Percentiles rank a stretch among this genome's conserved stretches.
Conservation (phyloP, 2,797 vertebrate species). For the Glyptemys insculpta region DNA sequence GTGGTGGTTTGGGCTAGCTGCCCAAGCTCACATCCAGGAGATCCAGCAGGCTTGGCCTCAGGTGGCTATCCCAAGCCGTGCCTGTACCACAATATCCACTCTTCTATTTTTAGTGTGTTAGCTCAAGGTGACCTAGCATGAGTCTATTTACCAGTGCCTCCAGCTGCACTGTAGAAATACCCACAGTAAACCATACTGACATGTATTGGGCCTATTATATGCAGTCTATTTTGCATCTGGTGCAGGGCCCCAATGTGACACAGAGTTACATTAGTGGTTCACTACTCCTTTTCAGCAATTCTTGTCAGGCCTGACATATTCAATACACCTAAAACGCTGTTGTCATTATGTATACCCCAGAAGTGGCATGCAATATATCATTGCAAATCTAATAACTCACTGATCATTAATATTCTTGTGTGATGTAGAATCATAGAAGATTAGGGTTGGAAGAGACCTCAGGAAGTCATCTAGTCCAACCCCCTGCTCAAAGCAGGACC, state of each 20-base stretch:
- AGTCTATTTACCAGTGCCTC: not conserved
- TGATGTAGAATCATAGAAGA: no score
- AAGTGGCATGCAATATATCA: not conserved
- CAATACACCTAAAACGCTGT: not conserved
- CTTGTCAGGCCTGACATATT: not conserved
- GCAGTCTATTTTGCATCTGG: accelerated
- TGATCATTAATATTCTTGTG: not conserved
- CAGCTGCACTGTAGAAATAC: not conserved
- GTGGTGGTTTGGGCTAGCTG: not conserved
- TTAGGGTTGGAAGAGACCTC: no score
- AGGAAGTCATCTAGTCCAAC: no score
- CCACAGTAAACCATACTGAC: not conserved
- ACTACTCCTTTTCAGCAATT: not conserved
- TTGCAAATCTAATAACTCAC: not conserved
- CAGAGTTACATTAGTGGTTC: not conserved
- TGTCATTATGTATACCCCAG: not conserved
- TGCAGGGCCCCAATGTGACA: not conserved
- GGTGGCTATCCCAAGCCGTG: no score
- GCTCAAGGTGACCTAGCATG: not conserved
- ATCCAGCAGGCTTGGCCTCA: not conserved
- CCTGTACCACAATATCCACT: no score
- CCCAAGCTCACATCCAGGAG: not conserved
- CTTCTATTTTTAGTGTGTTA: no score
- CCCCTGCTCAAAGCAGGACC: no score
- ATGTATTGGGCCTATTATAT: not conserved